Evolutionary conservation across 2,113 vertebrate species (phyloP).

Genomic region (Zosterops lateralis): DNA sequence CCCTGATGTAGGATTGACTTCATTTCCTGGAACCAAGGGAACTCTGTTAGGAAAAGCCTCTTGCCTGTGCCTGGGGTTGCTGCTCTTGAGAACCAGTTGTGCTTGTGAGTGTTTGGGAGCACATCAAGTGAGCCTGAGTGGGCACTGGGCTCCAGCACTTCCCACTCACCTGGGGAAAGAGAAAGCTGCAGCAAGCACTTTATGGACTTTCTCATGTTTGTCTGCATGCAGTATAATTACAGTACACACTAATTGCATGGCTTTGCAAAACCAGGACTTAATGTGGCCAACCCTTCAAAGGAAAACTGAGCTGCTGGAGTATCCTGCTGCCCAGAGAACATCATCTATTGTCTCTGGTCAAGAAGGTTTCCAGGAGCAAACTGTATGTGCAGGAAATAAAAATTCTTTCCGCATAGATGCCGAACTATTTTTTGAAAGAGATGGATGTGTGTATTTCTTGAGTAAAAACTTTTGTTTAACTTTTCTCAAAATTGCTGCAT

Average conservation of each 20-base stretch:
- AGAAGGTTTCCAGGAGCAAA: neutral
- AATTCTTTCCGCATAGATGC: neutral
- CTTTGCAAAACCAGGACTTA: neutral
- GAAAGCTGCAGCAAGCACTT: neutral
- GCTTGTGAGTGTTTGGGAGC: neutral
- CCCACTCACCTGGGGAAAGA: neutral
- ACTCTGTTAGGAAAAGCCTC: neutral
- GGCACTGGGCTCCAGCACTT: neutral
- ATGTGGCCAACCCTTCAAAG: neutral
- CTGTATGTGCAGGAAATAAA: neutral
- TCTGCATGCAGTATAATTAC: neutral
- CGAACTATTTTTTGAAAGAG: neutral
- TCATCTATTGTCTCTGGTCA: neutral
- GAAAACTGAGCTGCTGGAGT: neutral
- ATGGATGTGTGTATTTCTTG: neutral
- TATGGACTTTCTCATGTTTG: neutral
- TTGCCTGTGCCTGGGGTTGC: neutral
- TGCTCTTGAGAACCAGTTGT: neutral
- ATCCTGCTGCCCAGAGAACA: neutral
- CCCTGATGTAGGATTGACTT: neutral
- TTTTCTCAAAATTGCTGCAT: neutral
- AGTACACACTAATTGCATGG: neutral
- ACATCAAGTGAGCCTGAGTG: neutral
- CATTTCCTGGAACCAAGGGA: rapidly evolving
- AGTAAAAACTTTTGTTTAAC: neutral